Evolutionary conservation across 2,113 vertebrate species (phyloP).

Genomic region (Tonatia bakeri): DNA sequence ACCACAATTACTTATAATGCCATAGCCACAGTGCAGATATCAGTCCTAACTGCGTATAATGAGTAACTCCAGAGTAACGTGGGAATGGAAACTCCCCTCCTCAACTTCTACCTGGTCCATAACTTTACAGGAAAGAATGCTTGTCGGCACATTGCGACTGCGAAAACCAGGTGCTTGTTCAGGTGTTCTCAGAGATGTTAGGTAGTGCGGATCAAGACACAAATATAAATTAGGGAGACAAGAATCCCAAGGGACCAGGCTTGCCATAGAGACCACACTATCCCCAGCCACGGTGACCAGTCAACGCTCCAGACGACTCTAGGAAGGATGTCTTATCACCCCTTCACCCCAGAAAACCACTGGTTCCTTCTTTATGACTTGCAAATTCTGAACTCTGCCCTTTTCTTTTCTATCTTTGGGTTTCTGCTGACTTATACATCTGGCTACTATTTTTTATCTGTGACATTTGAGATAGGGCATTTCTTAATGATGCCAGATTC

Average conservation of each 20-base stretch:
- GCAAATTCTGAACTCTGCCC: neutral
- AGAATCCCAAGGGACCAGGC: neutral
- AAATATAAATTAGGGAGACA: neutral
- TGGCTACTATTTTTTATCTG: neutral
- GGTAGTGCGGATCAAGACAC: neutral
- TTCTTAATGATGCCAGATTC: neutral
- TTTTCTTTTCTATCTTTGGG: neutral
- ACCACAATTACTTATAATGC: neutral
- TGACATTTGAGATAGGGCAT: neutral
- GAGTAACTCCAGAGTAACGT: constrained; percentile 2
- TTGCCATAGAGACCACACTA: neutral
- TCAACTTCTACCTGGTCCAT: neutral
- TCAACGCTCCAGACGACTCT: neutral
- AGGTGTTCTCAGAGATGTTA: neutral
- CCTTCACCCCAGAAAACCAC: neutral
- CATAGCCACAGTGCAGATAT: constrained; percentile 34
- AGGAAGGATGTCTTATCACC: neutral
- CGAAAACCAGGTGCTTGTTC: neutral
- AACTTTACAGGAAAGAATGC: neutral
- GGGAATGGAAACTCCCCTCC: neutral
- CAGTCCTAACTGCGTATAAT: neutral
- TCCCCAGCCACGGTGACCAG: neutral
- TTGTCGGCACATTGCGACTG: neutral
- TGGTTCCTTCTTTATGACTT: neutral
- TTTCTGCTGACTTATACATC: neutral